Evolutionary conservation across 2,113 vertebrate species (phyloP), one percentile per base, ranked within the genome.

Genomic region (Taxidea taxus): DNA sequence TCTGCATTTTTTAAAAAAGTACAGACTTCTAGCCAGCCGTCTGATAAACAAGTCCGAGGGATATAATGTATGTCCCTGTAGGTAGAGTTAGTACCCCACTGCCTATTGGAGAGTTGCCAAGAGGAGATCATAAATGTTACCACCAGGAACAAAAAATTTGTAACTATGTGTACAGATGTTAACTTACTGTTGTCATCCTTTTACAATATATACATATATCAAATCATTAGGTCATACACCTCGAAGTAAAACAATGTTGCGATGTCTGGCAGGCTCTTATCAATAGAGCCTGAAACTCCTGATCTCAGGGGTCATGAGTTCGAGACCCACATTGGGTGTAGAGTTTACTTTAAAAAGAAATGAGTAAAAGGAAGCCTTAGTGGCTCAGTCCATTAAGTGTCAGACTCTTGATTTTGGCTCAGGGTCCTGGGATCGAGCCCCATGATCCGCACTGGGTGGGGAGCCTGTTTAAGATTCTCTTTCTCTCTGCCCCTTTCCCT

Each of bases 381-480:
- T 37, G 66, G 18, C 66, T 10, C 34, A 68, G n/a, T 34, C 4
- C 18, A 8, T 68, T 68, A n/a, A 31, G 66, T 0, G 18, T 21
- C 34, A 4, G 66, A n/a, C 66, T n/a, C 62, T 16, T 66, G 31
- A 34, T 66, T 66, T 68, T n/a, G 66, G 18, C 66, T 20, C 34
- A 68, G 34, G 66, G 18, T n/a, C 66, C 34, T 21, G 6, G 15
- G 66, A 68, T 21, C 0, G 16, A 37, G 8, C 18, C 15, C 64
- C 0, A 0, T 12, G 58, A 27, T 60, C 64, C 7, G 1, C 13
- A 31, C 64, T 16, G 64, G 31, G 64, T 7, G 0, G 7, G 64
- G 64, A 66, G 34, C 64, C 34, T 66, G 64, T 34, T 68, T 68
- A 68, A n/a, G 66, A 37, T 10, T 37, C 64, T 66, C 66, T 68